Base-by-base conservation (phyloP, 2,113 vertebrate species). In the Holacanthus passer region DNA sequence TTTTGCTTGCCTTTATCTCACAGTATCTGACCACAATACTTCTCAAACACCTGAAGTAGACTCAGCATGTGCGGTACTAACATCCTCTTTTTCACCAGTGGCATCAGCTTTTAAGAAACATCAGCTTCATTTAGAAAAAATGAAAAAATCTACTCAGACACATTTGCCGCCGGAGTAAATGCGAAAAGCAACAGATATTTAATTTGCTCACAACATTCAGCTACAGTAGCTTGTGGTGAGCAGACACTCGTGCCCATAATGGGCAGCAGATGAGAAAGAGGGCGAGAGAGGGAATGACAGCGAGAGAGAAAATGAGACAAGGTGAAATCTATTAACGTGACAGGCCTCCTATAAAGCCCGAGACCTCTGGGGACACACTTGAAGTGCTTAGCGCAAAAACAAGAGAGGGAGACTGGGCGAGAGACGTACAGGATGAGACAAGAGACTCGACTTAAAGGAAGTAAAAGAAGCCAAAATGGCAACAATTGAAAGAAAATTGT, bases 261-360 rank as follows among this genome's bases (percentile, higher is more conserved):
- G 77, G 71, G 43, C 87, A 65, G 80, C 75, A 88, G 84, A 89
- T 83, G 87, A 88, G 87, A 68, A 77, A 60, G 53, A 52, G 62
- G 74, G 67, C 27, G 65, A 65, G 67, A 79, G 73, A 45, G 63
- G 70, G 59, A 82, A 39, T 41, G 83, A 90, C 59, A 77, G 70
- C 1, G 2, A 84, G 77, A 81, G 78, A 87, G 77, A 89, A 83
- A 83, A 91, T 81, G 73, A 88, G 86, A 83, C 83, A 73, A 91
- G 79, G 86, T 82, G 77, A 89, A 93, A 94, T 92, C 88, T 92
- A 84, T 93, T 92, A 90, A 83, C 74, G 85, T 86, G 88, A 88
- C 89, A 91, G 89, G 72, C 69, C 84, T 83, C 77, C 83, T 72
- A 77, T 85, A 80, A 86, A 87, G 77, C 87, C 2, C 7, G 62